Conservation (phyloP, 2,113 vertebrate species). For the Aegotheles bennettii region DNA sequence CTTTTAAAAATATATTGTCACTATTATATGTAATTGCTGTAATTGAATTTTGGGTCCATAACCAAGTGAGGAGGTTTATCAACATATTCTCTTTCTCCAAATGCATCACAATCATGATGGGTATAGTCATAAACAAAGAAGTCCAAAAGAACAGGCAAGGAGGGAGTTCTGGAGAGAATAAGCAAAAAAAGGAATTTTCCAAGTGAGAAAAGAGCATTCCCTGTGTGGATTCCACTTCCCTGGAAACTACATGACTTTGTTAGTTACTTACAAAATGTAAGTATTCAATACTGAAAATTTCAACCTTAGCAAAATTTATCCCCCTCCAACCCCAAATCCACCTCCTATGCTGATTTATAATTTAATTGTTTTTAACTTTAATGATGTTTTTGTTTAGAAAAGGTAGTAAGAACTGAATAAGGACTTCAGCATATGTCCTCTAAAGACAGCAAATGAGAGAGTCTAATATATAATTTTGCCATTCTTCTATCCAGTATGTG, state of each 20-base stretch:
- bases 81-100: neutral
- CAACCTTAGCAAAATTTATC: neutral
- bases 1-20: constrained; percentile 1
- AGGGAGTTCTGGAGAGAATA: neutral
- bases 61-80: neutral
- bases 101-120: neutral
- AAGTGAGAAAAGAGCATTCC: neutral
- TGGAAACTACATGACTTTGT: neutral
- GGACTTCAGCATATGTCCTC: neutral
- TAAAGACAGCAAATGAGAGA: neutral
- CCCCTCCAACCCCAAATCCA: neutral
- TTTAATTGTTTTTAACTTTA: neutral
- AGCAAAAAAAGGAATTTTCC: neutral
- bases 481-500: neutral
- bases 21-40: neutral
- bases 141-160: neutral
- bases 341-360: neutral
- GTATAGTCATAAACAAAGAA: neutral
- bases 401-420: neutral
- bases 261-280: neutral
- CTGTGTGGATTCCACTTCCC: neutral
- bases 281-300: neutral
- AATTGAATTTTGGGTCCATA: neutral
- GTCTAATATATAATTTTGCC: neutral
- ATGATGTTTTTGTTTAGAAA: neutral